phyloP scores from a whole-genome alignment of 1,140 invertebrate genomes.

The Uloborus diversus region DNA sequence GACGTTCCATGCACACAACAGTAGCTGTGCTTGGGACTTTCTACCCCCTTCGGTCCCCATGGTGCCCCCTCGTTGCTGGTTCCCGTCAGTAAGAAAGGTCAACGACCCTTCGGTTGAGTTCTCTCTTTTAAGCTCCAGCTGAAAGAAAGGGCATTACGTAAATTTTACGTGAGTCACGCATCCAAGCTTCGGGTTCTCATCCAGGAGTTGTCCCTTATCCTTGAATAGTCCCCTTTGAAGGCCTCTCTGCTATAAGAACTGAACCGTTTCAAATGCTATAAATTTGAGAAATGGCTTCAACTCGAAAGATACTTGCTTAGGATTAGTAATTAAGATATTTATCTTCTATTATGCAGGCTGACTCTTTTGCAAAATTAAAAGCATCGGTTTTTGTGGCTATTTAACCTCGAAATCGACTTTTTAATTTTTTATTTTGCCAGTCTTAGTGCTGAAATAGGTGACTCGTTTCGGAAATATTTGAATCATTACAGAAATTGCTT shows the following conservation, averaged over 20 bases:
- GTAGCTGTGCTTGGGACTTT: background rate
- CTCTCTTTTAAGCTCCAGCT: conserved; percentile 18
- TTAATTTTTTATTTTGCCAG: too few relatives aligned
- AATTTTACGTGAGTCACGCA: conserved; percentile 54
- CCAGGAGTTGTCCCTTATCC: conserved; percentile 30
- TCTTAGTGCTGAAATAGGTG: too few relatives aligned
- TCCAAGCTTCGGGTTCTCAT: conserved; percentile 23
- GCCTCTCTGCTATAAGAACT: background rate
- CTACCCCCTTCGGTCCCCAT: conserved; percentile 8
- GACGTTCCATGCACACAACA: conserved; percentile 6
- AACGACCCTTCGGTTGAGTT: conserved; percentile 23
- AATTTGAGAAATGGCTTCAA: too few relatives aligned
- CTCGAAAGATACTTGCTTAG: too few relatives aligned
- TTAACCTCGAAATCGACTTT: too few relatives aligned
- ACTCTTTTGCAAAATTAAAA: too few relatives aligned
- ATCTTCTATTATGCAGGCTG: too few relatives aligned
- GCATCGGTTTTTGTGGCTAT: too few relatives aligned
- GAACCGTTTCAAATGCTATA: conserved; percentile 4
- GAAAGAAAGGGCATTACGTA: conserved; percentile 36
- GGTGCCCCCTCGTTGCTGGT: conserved; percentile 40
- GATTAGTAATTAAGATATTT: too few relatives aligned
- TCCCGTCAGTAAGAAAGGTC: conserved; percentile 29
- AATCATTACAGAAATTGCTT: too few relatives aligned
- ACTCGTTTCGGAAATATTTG: too few relatives aligned
- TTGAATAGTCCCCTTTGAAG: conserved; percentile 4